Evolutionary conservation across 2,888 invertebrate species (phyloP).

Genomic region (Pegoplata infirma): DNA sequence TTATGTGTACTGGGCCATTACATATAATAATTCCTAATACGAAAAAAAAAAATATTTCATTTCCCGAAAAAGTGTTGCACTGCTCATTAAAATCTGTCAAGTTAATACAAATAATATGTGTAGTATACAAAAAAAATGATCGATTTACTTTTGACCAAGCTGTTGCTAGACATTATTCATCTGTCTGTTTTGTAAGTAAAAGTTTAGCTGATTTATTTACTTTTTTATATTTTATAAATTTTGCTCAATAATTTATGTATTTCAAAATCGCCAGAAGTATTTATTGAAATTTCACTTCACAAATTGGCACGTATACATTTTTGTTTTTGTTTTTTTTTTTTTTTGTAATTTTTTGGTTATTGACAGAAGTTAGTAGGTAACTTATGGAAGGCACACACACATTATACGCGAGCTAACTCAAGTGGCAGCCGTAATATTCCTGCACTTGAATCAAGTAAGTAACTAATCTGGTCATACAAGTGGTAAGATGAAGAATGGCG

Average conservation of each 20-base stretch:
- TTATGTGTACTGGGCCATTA: no score
- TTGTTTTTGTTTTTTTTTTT: no score
- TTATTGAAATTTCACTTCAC: slow-evolving; percentile 58
- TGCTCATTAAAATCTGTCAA: slow-evolving; percentile 9
- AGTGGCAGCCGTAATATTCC: slow-evolving; percentile 12
- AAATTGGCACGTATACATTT: slow-evolving; percentile 58
- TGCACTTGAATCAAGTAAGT: slow-evolving; percentile 50
- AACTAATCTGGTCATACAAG: slow-evolving; percentile 60
- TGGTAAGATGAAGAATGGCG: slow-evolving; percentile 58
- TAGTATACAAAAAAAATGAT: slow-evolving; percentile 6
- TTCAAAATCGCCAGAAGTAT: slow-evolving; percentile 55
- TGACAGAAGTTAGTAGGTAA: slow-evolving; percentile 32
- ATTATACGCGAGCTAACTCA: not conserved
- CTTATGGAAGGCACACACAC: slow-evolving; percentile 10
- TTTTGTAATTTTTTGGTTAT: slow-evolving; percentile 5
- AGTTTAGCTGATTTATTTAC: slow-evolving; percentile 34
- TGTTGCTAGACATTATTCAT: slow-evolving; percentile 4
- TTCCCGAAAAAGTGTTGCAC: not conserved
- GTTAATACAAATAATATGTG: slow-evolving; percentile 31
- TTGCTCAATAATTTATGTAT: slow-evolving; percentile 44
- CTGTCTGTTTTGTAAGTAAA: slow-evolving; percentile 27
- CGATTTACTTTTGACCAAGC: not conserved
- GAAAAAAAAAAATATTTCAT: no score
- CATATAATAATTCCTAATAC: no score
- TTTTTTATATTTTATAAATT: not conserved